These are phyloP conservation scores for Notamacropus eugenii DNA, from an alignment of 2,797 vertebrate species.

Conservation along the genomic window DNA sequence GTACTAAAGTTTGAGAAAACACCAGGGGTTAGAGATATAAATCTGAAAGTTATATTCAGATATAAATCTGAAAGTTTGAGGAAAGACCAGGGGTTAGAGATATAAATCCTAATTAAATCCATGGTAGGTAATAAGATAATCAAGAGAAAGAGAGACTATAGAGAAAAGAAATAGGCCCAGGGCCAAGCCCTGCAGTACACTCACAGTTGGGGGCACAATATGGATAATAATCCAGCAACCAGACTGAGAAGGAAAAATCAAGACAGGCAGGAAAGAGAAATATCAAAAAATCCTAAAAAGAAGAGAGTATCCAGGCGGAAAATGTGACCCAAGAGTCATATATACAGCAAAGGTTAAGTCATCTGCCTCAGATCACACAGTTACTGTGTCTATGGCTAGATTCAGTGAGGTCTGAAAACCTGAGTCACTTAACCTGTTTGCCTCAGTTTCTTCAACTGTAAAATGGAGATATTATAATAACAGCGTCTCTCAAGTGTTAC, in stretches of 20 bases:
- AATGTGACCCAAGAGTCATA: neutral
- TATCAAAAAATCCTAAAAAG: neutral
- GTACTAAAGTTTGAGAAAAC: neutral
- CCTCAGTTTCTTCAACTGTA: neutral
- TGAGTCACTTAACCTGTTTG: neutral
- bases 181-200: neutral
- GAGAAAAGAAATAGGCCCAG: neutral
- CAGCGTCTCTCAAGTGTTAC: neutral
- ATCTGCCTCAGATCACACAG: neutral
- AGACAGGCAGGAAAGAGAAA: neutral
- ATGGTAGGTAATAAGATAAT: neutral
- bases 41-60: neutral
- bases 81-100: neutral
- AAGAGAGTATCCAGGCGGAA: neutral
- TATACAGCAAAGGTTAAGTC: neutral
- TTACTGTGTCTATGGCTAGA: neutral
- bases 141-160: neutral
- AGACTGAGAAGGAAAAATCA: neutral
- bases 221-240: neutral
- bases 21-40: neutral
- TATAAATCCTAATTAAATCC: neutral
- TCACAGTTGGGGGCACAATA: neutral
- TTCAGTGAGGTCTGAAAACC: neutral
- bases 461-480: neutral
- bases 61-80: neutral